Conservation (phyloP, 1,140 invertebrate genomes). For the Papilio xuthus region DNA sequence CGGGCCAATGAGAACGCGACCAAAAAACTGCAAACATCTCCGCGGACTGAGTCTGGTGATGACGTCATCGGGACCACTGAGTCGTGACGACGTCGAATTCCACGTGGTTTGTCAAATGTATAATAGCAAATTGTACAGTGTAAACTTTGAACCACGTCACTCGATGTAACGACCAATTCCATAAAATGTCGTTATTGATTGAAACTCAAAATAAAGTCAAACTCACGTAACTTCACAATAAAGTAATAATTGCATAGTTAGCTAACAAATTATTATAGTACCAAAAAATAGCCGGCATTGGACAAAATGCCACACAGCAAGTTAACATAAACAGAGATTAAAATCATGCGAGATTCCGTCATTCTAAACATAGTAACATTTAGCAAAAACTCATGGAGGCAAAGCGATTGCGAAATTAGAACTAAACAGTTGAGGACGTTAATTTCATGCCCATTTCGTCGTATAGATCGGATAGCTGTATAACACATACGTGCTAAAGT, state of each 20-base stretch:
- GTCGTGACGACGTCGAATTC: background rate
- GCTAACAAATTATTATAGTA: background rate
- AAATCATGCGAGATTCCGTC: background rate
- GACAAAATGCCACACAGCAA: background rate
- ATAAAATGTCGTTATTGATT: no score
- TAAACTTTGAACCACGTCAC: no score
- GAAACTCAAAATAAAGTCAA: no score
- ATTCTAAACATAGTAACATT: background rate
- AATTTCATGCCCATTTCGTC: background rate
- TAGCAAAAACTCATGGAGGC: conserved; percentile 26
- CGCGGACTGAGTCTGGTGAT: background rate
- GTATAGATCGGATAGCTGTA: background rate
- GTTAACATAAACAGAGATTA: background rate
- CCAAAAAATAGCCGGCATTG: background rate
- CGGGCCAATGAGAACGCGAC: conserved; percentile 6
- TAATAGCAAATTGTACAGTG: no score
- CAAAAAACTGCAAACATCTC: conserved; percentile 24
- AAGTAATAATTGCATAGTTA: no score
- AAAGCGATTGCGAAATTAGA: conserved; percentile 40
- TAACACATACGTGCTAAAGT: no score
- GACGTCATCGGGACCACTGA: background rate
- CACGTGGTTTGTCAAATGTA: background rate
- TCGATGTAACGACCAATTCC: no score
- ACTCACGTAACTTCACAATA: background rate
- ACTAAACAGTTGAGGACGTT: background rate